phyloP scores from a whole-genome alignment of 2,797 vertebrate genomes.

The Odontamblyopus lacepedii region DNA sequence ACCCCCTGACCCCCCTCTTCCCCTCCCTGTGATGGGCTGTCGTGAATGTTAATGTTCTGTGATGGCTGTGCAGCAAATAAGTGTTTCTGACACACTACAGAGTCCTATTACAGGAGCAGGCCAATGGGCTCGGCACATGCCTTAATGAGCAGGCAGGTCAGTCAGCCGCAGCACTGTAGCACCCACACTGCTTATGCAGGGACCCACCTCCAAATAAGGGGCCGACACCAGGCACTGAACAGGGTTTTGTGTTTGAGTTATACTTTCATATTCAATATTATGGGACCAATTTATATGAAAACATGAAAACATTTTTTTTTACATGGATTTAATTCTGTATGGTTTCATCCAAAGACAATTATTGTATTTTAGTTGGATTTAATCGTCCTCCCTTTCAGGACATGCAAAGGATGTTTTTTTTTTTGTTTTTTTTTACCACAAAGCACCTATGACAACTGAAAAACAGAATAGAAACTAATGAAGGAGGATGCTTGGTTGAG shows the following conservation, averaged over 20 bases:
- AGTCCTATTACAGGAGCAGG: constrained; percentile 79
- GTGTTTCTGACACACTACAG: constrained; percentile 88
- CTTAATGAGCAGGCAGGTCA: constrained; percentile 88
- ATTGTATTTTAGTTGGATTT: neutral
- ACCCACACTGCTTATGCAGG: constrained; percentile 69
- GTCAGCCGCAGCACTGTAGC: constrained; percentile 79
- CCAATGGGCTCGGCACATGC: constrained; percentile 73
- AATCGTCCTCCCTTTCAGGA: neutral
- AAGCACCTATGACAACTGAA: too few relatives aligned
- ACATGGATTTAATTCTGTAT: neutral
- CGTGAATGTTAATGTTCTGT: constrained; percentile 90
- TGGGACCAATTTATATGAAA: neutral
- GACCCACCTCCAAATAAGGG: constrained; percentile 35
- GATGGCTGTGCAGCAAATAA: constrained; percentile 88
- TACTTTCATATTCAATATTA: neutral
- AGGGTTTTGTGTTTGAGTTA: neutral
- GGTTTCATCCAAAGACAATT: neutral
- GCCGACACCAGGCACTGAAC: constrained; percentile 30
- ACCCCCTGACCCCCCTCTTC: constrained; percentile 48
- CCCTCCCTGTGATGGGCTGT: constrained; percentile 78
- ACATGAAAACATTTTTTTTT: neutral
- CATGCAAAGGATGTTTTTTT: neutral
- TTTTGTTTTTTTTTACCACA: too few relatives aligned
- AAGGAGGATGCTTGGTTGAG: too few relatives aligned
- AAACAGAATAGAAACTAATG: too few relatives aligned